Evolutionary conservation across 2,113 vertebrate species (phyloP).

Genomic region (Macrotus californicus): DNA sequence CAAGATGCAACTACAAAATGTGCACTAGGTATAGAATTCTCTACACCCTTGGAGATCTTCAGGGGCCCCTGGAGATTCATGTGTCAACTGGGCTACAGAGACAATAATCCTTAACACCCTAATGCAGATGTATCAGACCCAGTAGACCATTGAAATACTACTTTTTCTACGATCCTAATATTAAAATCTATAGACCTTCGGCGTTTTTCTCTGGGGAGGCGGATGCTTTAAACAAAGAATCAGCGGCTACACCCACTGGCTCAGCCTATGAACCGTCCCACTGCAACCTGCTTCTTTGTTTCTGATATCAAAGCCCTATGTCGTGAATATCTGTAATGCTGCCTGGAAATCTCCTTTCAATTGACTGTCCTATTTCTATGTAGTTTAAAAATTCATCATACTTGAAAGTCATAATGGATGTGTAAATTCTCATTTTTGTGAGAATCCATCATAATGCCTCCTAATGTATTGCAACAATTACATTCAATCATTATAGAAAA

Average conservation of each 20-base stretch:
- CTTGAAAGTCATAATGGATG: conserved; percentile 58
- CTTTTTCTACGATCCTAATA: neutral
- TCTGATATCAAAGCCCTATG: neutral
- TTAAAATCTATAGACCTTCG: neutral
- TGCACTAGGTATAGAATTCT: neutral
- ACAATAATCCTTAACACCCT: neutral
- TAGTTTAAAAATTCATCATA: conserved; percentile 57
- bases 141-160: neutral
- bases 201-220: neutral
- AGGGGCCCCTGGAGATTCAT: neutral
- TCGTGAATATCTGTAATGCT: neutral
- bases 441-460: conserved; percentile 54
- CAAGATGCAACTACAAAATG: neutral
- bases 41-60: neutral
- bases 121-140: neutral
- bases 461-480: conserved; percentile 59
- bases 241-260: neutral
- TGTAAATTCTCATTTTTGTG: conserved; percentile 62
- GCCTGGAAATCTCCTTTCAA: conserved; percentile 31
- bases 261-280: neutral
- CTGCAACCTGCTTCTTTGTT: neutral
- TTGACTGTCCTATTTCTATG: conserved; percentile 16
- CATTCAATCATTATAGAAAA: conserved; percentile 53
- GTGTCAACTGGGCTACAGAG: neutral
- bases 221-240: neutral